Evolutionary conservation across 2,797 vertebrate genomes (phyloP), one percentile per base, ranked within the genome.

Genomic region (Oreochromis mossambicus): DNA sequence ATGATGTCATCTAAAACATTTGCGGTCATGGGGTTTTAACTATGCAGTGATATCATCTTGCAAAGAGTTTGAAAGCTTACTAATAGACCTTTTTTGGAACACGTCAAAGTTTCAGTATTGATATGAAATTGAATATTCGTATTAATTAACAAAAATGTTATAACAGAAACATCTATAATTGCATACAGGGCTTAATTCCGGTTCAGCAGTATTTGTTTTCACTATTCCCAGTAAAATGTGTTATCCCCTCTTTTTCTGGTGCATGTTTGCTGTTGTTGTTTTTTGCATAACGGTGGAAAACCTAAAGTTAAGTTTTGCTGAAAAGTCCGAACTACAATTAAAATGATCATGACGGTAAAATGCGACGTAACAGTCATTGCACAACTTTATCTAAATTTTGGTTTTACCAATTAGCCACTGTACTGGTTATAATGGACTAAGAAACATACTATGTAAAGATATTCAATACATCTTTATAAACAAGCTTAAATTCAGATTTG

Each of bases 1-100:
- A 82, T 94, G 93, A 93, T 84, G 86, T 94, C 91, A 92, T 19
- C 75, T 56, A 55, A 85, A 85, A 83, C 81, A 82, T 87, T 87
- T 80, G 46, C 15, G 83, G 54, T 86, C 83, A 81, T 77, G 78
- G 86, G 82, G 81, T 80, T 83, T 83, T 66, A 86, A 84, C 54
- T 83, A 82, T 86, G 83, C 78, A 13, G 54, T 93, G 92, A 95
- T 88, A 76, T 94, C 93, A 94, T 83, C 70, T 75, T 29, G 79
- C 29, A 70, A 84, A 86, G 61, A 73, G 70, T 76, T 87, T 81
- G 34, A 63, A 86, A 84, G 54, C 84, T 83, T 43, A 50, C 51
- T 83, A 50, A 34, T 6, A 24, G 36, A 50, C 58, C 80, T 80
- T 83, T 87, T 76, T 54, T 58, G 78, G 79, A 75, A 87, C 70